Conservation (phyloP, 2,888 invertebrate species). For the Falcaria lacertinaria region DNA sequence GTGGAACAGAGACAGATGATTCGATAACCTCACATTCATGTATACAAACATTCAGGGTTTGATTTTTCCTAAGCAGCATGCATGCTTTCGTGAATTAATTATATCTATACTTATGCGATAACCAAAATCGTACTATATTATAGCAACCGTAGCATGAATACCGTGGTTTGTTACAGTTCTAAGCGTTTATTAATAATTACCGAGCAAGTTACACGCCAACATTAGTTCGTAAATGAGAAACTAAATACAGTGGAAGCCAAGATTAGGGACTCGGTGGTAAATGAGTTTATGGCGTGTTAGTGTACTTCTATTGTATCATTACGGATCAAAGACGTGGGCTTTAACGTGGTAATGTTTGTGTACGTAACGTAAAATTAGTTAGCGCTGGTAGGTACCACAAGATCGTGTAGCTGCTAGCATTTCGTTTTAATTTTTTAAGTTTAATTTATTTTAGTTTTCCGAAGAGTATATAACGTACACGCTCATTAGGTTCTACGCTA, state of each 20-base stretch:
- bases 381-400: conserved; percentile 12
- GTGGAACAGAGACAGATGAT: too few species aligned
- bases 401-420: too few species aligned
- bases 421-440: too few species aligned
- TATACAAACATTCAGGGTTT: too few species aligned
- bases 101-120: too few species aligned
- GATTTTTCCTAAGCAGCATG: too few species aligned
- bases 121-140: conserved; percentile 1
- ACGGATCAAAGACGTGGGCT: conserved; percentile 39
- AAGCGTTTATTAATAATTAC: conserved; percentile 48
- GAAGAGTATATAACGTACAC: too few species aligned
- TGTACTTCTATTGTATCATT: conserved; percentile 48
- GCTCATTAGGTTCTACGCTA: too few species aligned
- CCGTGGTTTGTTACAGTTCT: conserved; percentile 40
- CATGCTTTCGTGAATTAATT: too few species aligned
- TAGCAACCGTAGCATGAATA: conserved; percentile 18
- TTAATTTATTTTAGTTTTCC: too few species aligned
- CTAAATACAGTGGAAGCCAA: conserved; percentile 57
- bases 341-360: conserved; percentile 33
- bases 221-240: conserved; percentile 56
- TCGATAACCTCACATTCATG: too few species aligned
- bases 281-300: conserved; percentile 72
- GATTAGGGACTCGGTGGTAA: conserved; percentile 56
- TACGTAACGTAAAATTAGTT: conserved; percentile 19
- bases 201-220: conserved; percentile 41